Evolutionary conservation across 2,888 invertebrate species (phyloP), one percentile per base, ranked within the genome.

Genomic region (Dugesia japonica): DNA sequence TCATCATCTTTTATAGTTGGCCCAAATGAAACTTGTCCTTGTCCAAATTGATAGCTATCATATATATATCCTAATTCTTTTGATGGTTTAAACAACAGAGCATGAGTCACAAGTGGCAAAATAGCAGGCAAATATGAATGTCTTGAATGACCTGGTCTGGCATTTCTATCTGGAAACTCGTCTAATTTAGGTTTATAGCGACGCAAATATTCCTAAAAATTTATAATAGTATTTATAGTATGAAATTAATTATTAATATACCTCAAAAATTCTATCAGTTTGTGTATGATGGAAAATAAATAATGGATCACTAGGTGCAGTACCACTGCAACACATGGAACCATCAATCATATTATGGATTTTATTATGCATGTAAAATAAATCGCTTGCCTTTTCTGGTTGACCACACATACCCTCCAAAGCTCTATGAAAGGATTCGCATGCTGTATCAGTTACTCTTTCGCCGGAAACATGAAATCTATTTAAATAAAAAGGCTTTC

Each of bases 311-410:
- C 38, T 74, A 31, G 74, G 28, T n/a, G 74, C 74, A 7, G 38
- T 33, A 23, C 33, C 74, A 74, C 74, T 74, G 42, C 74, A 74
- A 38, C 74, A 74, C 74, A 74, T 74, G 1, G 33, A 33, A 26
- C 74, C 74, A 33, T 74, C 74, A n/a, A 74, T 33, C 74, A 74
- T 74, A 33, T 74, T 74, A 33, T 74, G 74, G 7, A 74, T 38
- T 33, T 33, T 28, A 26, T 74, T 74, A 33, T 74, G 74, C 28
- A 74, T 33, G 33, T 74, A 74, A 26, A 74, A 26, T 26, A 26
- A 38, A 26, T 27, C 33, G n/a, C 38, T 38, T 23, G 28, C 38
- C 13, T 26, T 26, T 26, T 26, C 74, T 7, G 28, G 28, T 26
- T 20, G 33, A 23, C 38, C 38, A 38, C 74, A 74, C 33, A 33